Evolutionary conservation across 1,140 invertebrate genomes (phyloP).

Genomic region (Ridgeia piscesae): DNA sequence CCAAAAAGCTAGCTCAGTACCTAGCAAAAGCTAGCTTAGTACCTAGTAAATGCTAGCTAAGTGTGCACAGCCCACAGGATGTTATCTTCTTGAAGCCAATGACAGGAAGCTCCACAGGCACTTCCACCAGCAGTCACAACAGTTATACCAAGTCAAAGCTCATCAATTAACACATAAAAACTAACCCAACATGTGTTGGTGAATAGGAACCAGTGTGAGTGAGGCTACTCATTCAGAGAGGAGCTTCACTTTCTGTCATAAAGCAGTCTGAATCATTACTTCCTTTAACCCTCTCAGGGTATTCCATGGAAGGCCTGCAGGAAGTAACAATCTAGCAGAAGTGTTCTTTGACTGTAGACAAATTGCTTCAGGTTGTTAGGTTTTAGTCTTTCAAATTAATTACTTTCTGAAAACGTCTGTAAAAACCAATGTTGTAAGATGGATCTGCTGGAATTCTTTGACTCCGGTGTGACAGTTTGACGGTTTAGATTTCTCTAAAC

Average conservation of each 20-base stretch:
- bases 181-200: not conserved
- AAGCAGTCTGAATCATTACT: not conserved
- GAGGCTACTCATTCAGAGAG: not conserved
- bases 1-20: too few relatives aligned
- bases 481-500: not conserved
- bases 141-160: not conserved
- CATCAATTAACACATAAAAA: not conserved
- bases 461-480: not conserved
- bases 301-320: not conserved
- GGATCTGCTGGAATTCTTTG: not conserved
- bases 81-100: not conserved
- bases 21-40: too few relatives aligned
- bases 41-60: too few relatives aligned
- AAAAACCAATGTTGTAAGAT: not conserved
- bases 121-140: not conserved
- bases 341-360: not conserved
- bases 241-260: not conserved
- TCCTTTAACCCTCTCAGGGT: not conserved
- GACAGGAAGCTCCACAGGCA: not conserved
- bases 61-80: not conserved
- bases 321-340: not conserved
- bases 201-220: not conserved
- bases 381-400: not conserved
- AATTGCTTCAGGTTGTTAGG: not conserved
- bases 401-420: not conserved